Base-by-base conservation (phyloP, 2,888 invertebrate species). In the Sinodicranocentrus sp. region DNA sequence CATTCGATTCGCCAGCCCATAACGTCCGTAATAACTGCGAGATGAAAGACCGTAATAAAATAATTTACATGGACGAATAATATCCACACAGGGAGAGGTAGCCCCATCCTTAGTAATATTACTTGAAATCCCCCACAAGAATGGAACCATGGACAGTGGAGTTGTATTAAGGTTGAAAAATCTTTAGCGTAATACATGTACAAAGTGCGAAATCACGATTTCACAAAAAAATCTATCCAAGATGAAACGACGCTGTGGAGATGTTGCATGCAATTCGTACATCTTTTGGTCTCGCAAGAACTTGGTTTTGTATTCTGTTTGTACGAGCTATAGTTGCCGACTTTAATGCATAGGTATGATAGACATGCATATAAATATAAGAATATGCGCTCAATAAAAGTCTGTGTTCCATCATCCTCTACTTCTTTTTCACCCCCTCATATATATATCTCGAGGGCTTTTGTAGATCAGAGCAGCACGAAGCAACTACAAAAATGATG, bases 151-250 rank as follows among this genome's bases (percentile, higher is more conserved):
- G 48, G 48, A n/a, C 48, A 48, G 33, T 48, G 48, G 10, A 48
- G 48, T n/a, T n/a, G 15, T 48, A 10, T 48, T 21, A 21, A 21
- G 54, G 54, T 21, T 26, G 61, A 43, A 28, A 13, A 43, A 13
- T 43, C 21, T 39, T 28, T 21, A 65, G 23, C 59, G 76, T 82
- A 70, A 76, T 82, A 59, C 70, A 77, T 59, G 63, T 85, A 80
- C 79, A 84, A 86, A 86, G 82, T 86, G 86, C 86, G 73, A 84
- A 84, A 86, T 86, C 86, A 86, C 86, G 86, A 84, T 84, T 84
- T 84, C 70, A 71, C 70, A 85, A 79, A 85, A 79, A 78, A 59
- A 28, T 21, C 54, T 28, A 59, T 63, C 25, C 25, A 72, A 79
- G 43, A 80, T 61, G n/a, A 43, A 70, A 70, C 13, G 25, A 26